Evolutionary conservation across 2,113 vertebrate species (phyloP).

Genomic region (Tympanuchus pallidicinctus): DNA sequence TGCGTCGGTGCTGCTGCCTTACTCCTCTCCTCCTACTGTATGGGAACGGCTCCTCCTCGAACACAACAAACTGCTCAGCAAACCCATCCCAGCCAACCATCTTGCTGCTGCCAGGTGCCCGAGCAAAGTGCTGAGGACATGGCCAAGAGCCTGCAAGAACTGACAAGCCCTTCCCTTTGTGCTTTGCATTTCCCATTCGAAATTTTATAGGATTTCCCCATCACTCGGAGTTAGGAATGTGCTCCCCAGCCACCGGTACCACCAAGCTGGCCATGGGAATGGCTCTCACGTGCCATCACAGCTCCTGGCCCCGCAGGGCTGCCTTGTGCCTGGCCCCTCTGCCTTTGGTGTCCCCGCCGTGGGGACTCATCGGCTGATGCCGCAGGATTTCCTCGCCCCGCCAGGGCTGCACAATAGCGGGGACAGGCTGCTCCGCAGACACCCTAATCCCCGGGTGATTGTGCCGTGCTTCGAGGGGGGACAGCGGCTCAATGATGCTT

Average conservation of each 20-base stretch:
- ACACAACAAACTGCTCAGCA: not conserved
- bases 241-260: not conserved
- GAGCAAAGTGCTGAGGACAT: not conserved
- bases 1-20: not conserved
- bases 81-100: not conserved
- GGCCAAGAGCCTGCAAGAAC: not conserved
- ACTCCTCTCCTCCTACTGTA: not conserved
- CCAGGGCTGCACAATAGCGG: slow-evolving; percentile 68
- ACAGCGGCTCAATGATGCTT: slow-evolving; percentile 69
- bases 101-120: slow-evolving; percentile 27
- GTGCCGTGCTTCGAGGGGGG: slow-evolving; percentile 69
- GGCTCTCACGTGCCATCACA: not conserved
- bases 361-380: slow-evolving; percentile 61
- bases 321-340: slow-evolving; percentile 8
- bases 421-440: slow-evolving; percentile 79
- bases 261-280: rapidly evolving
- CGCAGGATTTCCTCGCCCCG: slow-evolving; percentile 60
- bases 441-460: slow-evolving; percentile 76
- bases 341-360: slow-evolving; percentile 30
- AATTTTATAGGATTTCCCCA: slow-evolving; percentile 42
- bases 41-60: not conserved
- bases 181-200: not conserved
- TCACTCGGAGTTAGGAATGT: not conserved
- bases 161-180: slow-evolving; percentile 16
- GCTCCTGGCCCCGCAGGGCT: not conserved